Conservation (phyloP, 2,888 invertebrate species). For the Nomada goodeniana region DNA sequence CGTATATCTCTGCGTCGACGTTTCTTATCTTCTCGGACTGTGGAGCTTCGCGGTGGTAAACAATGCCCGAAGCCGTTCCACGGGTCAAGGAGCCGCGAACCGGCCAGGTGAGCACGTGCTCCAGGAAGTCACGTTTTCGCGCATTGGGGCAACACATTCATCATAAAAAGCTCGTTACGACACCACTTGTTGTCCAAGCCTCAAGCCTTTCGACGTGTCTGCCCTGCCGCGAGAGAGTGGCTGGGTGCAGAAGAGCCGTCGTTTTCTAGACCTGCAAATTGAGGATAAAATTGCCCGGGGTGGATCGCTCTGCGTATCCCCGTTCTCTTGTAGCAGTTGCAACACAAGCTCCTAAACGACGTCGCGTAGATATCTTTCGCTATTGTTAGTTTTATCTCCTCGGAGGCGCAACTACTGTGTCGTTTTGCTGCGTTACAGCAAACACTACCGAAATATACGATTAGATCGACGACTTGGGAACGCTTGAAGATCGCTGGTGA, state of each 20-base stretch:
- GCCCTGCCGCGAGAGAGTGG: constrained; percentile 36
- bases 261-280: constrained; percentile 39
- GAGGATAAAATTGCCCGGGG: constrained; percentile 48
- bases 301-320: constrained; percentile 27
- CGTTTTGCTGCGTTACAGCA: background rate
- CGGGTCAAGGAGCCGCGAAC: constrained; percentile 72
- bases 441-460: background rate
- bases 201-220: constrained; percentile 62
- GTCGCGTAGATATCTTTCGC: background rate
- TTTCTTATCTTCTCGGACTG: constrained; percentile 31
- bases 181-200: constrained; percentile 68
- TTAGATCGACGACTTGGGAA: too few relatives aligned
- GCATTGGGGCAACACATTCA: constrained; percentile 58
- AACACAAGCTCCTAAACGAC: constrained; percentile 24
- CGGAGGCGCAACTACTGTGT: background rate
- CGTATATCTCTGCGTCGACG: constrained; percentile 21
- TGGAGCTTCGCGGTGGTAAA: constrained; percentile 62
- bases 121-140: constrained; percentile 71
- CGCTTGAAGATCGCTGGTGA: too few relatives aligned
- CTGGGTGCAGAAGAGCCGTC: constrained; percentile 20
- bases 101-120: constrained; percentile 67
- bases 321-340: background rate
- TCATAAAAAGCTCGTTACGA: constrained; percentile 75
- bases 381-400: too few relatives aligned
- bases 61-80: constrained; percentile 71